Conservation (phyloP, 2,113 vertebrate species). For the Sapajus apella region DNA sequence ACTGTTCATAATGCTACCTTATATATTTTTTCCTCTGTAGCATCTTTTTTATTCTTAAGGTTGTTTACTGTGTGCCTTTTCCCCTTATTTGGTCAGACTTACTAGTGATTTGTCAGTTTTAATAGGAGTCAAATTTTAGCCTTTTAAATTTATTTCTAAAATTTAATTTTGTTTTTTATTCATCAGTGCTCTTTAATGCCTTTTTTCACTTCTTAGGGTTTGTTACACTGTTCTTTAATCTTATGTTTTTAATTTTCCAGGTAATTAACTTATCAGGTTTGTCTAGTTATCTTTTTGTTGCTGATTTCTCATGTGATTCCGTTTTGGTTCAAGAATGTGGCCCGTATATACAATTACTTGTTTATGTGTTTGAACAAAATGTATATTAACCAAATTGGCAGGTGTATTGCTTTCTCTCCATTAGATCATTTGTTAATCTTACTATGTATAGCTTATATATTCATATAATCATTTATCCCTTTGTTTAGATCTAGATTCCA, state of each 20-base stretch:
- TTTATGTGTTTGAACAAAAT: slow-evolving; percentile 27
- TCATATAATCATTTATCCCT: background rate
- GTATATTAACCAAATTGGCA: background rate
- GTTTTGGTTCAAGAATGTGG: background rate
- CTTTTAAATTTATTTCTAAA: background rate
- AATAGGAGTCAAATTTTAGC: background rate
- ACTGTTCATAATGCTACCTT: background rate
- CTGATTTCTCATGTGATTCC: background rate
- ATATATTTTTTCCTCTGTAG: background rate
- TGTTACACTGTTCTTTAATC: slow-evolving; percentile 17
- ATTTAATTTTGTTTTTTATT: background rate
- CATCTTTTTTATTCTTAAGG: background rate
- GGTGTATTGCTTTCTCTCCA: background rate
- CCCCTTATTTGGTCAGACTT: background rate
- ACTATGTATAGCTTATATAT: background rate
- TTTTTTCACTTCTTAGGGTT: background rate
- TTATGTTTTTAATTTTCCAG: background rate
- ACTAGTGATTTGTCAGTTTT: background rate
- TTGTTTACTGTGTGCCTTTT: background rate
- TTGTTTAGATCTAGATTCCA: background rate
- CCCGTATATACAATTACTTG: background rate
- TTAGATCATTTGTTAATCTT: background rate
- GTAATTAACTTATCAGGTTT: background rate
- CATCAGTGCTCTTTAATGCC: background rate
- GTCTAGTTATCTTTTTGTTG: background rate